Evolutionary conservation across 2,888 invertebrate species (phyloP), one percentile per base, ranked within the genome.

Genomic region (Dorcus hopei): DNA sequence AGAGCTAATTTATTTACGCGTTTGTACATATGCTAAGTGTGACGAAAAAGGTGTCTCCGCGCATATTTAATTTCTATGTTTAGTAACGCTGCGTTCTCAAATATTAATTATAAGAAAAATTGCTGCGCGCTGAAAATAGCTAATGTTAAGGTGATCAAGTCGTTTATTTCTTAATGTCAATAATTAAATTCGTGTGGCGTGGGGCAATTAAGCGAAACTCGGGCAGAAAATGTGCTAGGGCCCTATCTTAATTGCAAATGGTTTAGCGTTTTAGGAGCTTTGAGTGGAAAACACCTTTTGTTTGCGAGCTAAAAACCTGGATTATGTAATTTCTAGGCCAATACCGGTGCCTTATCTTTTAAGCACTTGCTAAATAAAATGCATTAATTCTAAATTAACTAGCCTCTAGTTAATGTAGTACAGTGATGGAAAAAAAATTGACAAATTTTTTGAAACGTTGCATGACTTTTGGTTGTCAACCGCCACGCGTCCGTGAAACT

Each of bases 251-350:
- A 50, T 56, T 43, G 50, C 33, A 47, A 52, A 57, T 57, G 51
- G 50, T 47, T 16, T 11, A 40, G 45, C 51, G 40, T 52, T 57
- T 57, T 57, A 52, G 57, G 57, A 41, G 16, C 33, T 47, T 14
- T 42, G 16, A 19, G 40, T 47, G 52, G 49, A 57, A 53, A 57
- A 57, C 47, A 52, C 6, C 57, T 50, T 47, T 51, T 40, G 45
- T 43, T 14, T 58, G 49, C 54, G 58, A 58, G 54, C 58, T 58
- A 53, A 49, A 58, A 58, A 58, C 58, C 52, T 53, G 53, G 57
- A 53, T 58, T 58, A 54, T 54, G 58, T 58, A 58, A 58, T 58
- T 58, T 58, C 49, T 58, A 58, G 58, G 58, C 58, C 58, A 58
- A 58, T 58, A 58, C 54, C 58, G 6, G 26, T 33, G 7, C 26